Percentiles rank a stretch among this genome's conserved stretches.
phyloP scores from a whole-genome alignment of 2,797 vertebrate genomes.

The Craterocephalus amniculus region DNA sequence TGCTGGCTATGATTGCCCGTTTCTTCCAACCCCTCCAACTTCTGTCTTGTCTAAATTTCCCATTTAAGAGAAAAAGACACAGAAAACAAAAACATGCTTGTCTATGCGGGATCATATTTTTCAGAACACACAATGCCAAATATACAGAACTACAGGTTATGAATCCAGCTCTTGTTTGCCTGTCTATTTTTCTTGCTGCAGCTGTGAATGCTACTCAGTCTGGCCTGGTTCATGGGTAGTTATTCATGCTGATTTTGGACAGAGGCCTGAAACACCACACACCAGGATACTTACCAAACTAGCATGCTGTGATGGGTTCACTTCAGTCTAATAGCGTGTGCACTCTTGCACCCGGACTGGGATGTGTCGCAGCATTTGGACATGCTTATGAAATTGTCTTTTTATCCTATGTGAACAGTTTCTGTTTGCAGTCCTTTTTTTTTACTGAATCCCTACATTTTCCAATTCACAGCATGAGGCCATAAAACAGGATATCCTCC shows the following conservation, averaged over 20 bases:
- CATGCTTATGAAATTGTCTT: conserved; percentile 23
- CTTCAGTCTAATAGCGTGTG: conserved; percentile 24
- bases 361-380: conserved; percentile 28
- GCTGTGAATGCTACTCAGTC: conserved; percentile 13
- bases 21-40: not conserved
- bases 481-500: conserved; percentile 47
- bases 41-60: not conserved
- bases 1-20: not conserved
- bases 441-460: conserved; percentile 48
- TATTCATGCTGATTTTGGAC: conserved; percentile 43
- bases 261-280: conserved; percentile 24
- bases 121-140: not conserved
- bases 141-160: not conserved
- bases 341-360: conserved; percentile 17
- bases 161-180: conserved; percentile 20
- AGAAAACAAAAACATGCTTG: conserved; percentile 1
- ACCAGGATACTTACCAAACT: conserved; percentile 37
- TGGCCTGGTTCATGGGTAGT: conserved; percentile 16
- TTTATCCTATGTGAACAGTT: conserved; percentile 32
- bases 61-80: not conserved
- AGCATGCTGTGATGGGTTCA: conserved; percentile 27
- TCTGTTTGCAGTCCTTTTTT: conserved; percentile 25
- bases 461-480: conserved; percentile 42
- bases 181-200: conserved; percentile 17
- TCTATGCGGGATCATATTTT: not conserved